Evolutionary conservation across 2,888 invertebrate genomes (phyloP), one percentile per base, ranked within the genome.

Genomic region (Drosophila paucipuncta): DNA sequence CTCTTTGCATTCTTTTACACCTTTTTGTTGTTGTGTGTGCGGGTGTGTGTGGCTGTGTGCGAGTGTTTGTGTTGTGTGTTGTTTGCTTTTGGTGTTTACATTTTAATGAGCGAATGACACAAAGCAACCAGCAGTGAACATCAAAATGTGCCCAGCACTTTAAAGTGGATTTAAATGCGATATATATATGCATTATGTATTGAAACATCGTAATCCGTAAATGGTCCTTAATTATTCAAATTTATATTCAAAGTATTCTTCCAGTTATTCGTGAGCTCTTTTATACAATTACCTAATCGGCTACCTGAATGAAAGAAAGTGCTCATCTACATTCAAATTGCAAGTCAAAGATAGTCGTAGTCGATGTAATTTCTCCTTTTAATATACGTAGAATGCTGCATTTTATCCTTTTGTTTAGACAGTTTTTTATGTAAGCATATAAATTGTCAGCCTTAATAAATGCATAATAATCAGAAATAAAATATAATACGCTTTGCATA

Each of bases 21-120:
- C 16, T 41, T 55, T 68, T 68, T 68, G 25, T 57, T 13, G 13
- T 33, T 54, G 30, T 65, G 16, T 16, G 25, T 2, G 30, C 16
- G 22, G 22, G 7, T n/a, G 10, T 7, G 33, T 59, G 33, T 25
- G 25, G 9, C 16, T 16, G 2, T 28, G 25, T 22, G 22, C 28
- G 10, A n/a, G 41, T 49, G 28, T 28, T 54, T 55, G 35, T 35
- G 35, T 5, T 55, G 35, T 57, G 57, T 16, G 16, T 39, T 62
- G 25, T 58, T 73, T 68, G 50, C 55, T 78, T 66, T 66, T 53
- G 55, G 66, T 73, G 69, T 77, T 78, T 50, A 58, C 63, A 53
- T 60, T 68, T 58, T 68, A 50, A 67, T 55, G 69, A 74, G 43
- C 47, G 60, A 68, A 58, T 70, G 37, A 62, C 57, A 53, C 47